A percentile compares a stretch with the other conserved stretches of the same genome.
These are phyloP conservation scores for Ctenoplectra terminalis DNA, from an alignment of 1,140 invertebrate species.

Conservation along the genomic window DNA sequence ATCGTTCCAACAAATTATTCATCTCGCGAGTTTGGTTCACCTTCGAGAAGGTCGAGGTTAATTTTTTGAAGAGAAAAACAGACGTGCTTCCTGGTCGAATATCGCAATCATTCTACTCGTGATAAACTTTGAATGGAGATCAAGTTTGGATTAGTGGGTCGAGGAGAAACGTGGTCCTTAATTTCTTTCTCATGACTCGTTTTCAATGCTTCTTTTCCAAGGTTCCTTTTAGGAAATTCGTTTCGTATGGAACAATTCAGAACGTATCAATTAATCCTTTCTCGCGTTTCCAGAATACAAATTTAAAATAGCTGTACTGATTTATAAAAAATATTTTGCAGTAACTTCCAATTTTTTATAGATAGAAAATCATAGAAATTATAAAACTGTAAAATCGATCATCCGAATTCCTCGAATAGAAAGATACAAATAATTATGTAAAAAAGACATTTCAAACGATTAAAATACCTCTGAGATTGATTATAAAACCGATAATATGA, in stretches of 20 bases:
- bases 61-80: not conserved
- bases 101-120: constrained; percentile 8
- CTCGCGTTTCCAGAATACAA: too few species aligned
- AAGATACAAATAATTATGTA: too few species aligned
- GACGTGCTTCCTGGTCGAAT: constrained; percentile 17
- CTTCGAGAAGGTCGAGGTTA: not conserved
- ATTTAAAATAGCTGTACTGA: too few species aligned
- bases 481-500: too few species aligned
- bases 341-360: too few species aligned
- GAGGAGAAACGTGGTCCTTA: constrained; percentile 35
- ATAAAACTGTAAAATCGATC: not conserved
- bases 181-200: not conserved
- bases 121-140: constrained; percentile 47
- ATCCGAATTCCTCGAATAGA: not conserved
- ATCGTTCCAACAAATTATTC: not conserved
- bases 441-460: too few species aligned
- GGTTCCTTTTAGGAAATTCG: too few species aligned
- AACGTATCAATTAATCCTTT: too few species aligned
- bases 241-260: too few species aligned
- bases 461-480: too few species aligned
- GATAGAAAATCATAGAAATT: too few species aligned
- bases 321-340: too few species aligned
- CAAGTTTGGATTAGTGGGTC: constrained; percentile 44
- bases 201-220: not conserved
- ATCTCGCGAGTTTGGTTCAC: not conserved